Percentiles rank a stretch among this genome's conserved stretches.
These are phyloP conservation scores for Noctua janthe DNA, from an alignment of 2,888 invertebrate genomes.

Conservation along the genomic window DNA sequence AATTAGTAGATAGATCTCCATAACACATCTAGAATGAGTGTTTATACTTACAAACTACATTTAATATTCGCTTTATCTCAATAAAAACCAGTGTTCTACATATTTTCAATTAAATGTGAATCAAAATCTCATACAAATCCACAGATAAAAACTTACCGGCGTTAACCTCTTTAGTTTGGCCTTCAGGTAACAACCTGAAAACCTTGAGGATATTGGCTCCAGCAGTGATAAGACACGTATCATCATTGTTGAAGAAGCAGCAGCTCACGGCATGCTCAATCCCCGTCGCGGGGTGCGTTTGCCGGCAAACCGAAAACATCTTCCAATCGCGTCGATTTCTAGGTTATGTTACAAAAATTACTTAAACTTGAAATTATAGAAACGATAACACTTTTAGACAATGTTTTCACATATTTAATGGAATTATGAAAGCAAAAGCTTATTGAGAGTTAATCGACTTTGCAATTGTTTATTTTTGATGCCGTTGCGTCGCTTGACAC, in stretches of 20 bases:
- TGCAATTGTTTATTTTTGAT: background rate
- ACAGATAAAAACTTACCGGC: conserved; percentile 89
- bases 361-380: conserved; percentile 32
- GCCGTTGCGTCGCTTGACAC: too few species aligned
- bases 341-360: conserved; percentile 75
- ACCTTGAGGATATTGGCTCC: conserved; percentile 98
- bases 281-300: conserved; percentile 97
- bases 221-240: conserved; percentile 97
- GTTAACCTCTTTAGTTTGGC: conserved; percentile 92
- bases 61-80: background rate
- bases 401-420: conserved; percentile 43
- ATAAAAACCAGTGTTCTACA: too few species aligned
- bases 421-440: conserved; percentile 7
- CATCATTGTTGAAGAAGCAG: conserved; percentile 96
- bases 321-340: conserved; percentile 42
- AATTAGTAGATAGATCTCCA: too few species aligned
- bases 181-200: conserved; percentile 96
- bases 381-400: conserved; percentile 21
- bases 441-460: background rate
- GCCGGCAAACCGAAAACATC: conserved; percentile 98
- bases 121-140: background rate
- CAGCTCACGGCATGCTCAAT: conserved; percentile 98
- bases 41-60: background rate
- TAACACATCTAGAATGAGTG: too few species aligned
- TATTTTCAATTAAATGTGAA: background rate